Base-by-base conservation (phyloP, 2,888 invertebrate species). In the Xanthorhoe spadicearia region DNA sequence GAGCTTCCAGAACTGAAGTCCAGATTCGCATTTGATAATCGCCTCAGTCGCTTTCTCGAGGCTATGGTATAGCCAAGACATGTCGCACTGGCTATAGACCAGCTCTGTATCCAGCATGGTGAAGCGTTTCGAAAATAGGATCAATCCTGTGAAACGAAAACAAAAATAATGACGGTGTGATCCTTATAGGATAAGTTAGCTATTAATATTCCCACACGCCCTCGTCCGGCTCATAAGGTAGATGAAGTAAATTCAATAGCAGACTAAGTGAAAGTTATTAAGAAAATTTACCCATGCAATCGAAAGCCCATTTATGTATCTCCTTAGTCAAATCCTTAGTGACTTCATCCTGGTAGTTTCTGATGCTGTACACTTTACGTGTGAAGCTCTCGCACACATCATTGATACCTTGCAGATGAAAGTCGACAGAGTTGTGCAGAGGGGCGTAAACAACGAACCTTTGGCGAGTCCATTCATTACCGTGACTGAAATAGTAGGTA, bases 251-350 rank as follows among this genome's bases (percentile, higher is more conserved):
- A n/a, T n/a, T n/a, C n/a, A n/a, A n/a, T n/a, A n/a, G n/a, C n/a
- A n/a, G n/a, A n/a, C n/a, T n/a, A n/a, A n/a, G n/a, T n/a, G n/a
- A n/a, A n/a, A n/a, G n/a, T n/a, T n/a, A n/a, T n/a, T 10, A 1
- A 46, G 43, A 23, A 46, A 43, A 56, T 86, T 84, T 76, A 88
- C 93, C 94, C 80, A 94, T 91, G 85, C 95, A 95, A 86, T 96
- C 96, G 72, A 96, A 89, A 55, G 94, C 93, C 96, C 96, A 96
- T 78, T 95, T 95, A 75, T 94, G 94, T 28, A 96, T 80, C 76
- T 95, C 95, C 64, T 92, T 91, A 54, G 92, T 87, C 71, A 96
- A 93, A 76, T 94, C 92, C 48, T 87, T 86, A 0, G 94, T 85
- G 51, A 96, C 92, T 83, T 96, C 95, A 62, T 95, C 95, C 77